Base-by-base conservation (phyloP, 1,140 invertebrate species). In the Bombyx mandarina region DNA sequence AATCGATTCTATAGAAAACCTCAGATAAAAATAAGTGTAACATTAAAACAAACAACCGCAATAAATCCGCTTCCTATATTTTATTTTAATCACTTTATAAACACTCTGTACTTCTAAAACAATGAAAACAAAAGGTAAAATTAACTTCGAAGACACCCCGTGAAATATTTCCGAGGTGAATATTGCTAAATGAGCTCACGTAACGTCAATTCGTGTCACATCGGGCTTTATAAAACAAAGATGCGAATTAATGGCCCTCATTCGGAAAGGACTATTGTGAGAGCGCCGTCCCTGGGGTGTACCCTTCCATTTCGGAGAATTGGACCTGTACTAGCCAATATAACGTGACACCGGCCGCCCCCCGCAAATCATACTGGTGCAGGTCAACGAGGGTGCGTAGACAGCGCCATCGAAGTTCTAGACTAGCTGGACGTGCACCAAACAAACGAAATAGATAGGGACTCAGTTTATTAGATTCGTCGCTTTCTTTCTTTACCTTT, bases 251-350 rank as follows among this genome's bases (percentile, higher is more conserved):
- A 83, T 83, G 78, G 78, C 65, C 65, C 74, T 82, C 81, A 82
- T 81, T 86, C 75, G 69, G 65, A 72, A 79, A 73, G 78, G 77
- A 80, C 82, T 75, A 84, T 82, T 84, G 75, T 80, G 73, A 75
- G 70, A 77, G 75, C 66, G 12, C 59, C 47, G 74, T 78, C 82
- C 78, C 79, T 52, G 60, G 80, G 71, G 82, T 72, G 71, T 75
- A 79, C 79, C 80, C 78, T 82, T 86, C 80, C 82, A 86, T 86
- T 86, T 83, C 73, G 68, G 63, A 77, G 77, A 83, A 86, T 82
- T 86, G 82, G 78, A 82, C 80, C 75, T 74, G 69, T 69, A 76
- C 74, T 60, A 69, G 63, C 82, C 82, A 78, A 62, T 62, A 12
- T 70, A 71, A 58, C 56, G 43, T 67, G 79, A 79, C 49, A 75